A percentile compares a stretch with the other conserved stretches of the same genome.
Evolutionary conservation across 2,888 invertebrate genomes (phyloP).

Genomic region (Eristalinus aeneus): DNA sequence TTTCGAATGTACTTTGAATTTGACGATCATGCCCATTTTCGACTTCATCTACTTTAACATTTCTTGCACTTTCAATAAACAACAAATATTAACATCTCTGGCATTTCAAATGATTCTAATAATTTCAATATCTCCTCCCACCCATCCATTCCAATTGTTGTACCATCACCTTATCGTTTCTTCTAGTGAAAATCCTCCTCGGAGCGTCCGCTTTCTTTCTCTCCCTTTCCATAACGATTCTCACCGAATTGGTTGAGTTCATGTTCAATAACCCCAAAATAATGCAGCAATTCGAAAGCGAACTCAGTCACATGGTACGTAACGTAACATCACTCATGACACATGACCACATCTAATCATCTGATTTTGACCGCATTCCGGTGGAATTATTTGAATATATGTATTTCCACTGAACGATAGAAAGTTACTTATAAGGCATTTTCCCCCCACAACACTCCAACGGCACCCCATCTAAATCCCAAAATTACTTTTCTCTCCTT

Average conservation of each 20-base stretch:
- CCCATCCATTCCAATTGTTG: slow-evolving; percentile 3
- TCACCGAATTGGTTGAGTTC: slow-evolving; percentile 79
- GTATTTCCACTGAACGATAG: not conserved
- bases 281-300: slow-evolving; percentile 78
- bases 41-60: not conserved
- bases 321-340: not conserved
- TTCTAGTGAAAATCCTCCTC: slow-evolving; percentile 74
- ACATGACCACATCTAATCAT: not conserved
- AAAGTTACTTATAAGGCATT: not conserved
- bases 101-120: slow-evolving; percentile 8
- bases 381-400: not conserved
- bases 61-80: not conserved
- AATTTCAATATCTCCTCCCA: not conserved
- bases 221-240: slow-evolving; percentile 78
- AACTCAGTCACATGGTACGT: slow-evolving; percentile 75
- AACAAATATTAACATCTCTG: not conserved
- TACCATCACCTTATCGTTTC: slow-evolving; percentile 15
- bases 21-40: too few relatives aligned
- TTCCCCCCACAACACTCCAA: not conserved
- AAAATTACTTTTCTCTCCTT: slow-evolving; percentile 72
- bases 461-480: not conserved
- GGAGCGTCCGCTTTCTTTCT: slow-evolving; percentile 79
- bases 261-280: slow-evolving; percentile 79
- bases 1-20: not conserved
- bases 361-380: not conserved